Base-by-base conservation (phyloP, 2,888 invertebrate genomes). In the Chesias legatella region DNA sequence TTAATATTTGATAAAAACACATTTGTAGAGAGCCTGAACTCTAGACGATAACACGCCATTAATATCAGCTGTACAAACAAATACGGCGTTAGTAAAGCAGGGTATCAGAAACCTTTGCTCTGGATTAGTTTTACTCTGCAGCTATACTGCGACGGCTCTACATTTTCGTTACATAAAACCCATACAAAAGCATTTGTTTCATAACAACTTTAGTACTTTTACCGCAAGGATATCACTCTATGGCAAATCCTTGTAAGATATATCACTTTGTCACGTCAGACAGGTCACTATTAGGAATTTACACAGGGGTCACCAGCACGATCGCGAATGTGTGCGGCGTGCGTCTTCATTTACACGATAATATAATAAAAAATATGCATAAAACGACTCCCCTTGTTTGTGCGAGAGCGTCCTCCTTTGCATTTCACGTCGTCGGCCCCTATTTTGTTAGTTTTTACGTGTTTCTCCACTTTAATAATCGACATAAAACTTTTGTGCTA, bases 331-430 rank as follows among this genome's bases (percentile, higher is more conserved):
- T 58, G 62, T 72, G 68, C 73, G 69, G 77, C 75, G 72, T 79
- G 78, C 68, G 66, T 58, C 58, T 55, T 54, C 55, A 46, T 57
- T 53, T 53, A 59, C 51, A 60, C 48, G 51, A n/a, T 53, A 55
- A 46, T 47, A 48, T 11, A 38, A 28, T 39, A 32, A 55, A 51
- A 55, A 62, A 52, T 56, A 65, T 60, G 56, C 58, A 67, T 75
- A 62, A 63, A 62, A 64, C 41, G 63, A 85, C 85, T 84, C 78
- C 71, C 88, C 86, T 88, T 88, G 88, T 56, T 76, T 79, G 64
- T 81, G 79, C 67, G 83, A 79, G 79, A 77, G 75, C 74, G 79
- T 77, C 70, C 81, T 85, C 74, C 86, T 88, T 84, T 86, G 86
- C 84, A 88, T 88, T 78, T 85, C 86, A 85, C 84, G 80, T 72